These are phyloP conservation scores for Micronisus gabar DNA, from an alignment of 2,113 vertebrate species.

Conservation along the genomic window DNA sequence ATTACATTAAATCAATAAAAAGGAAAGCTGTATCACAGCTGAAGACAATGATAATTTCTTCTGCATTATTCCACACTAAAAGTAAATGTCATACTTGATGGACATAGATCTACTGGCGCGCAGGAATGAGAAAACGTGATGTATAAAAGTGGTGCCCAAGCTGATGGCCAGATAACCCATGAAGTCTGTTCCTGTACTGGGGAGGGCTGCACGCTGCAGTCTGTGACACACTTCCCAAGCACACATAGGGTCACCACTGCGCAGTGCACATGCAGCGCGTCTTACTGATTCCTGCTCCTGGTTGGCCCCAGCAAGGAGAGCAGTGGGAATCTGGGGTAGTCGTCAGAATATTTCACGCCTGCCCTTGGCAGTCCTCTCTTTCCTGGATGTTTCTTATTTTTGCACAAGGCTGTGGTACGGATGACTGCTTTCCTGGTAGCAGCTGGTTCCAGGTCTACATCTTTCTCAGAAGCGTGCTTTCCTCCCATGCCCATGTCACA, in stretches of 20 bases:
- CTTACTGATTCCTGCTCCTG: background rate
- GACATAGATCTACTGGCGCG: background rate
- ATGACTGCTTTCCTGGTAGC: background rate
- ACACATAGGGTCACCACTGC: background rate
- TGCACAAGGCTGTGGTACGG: background rate
- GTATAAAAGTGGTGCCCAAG: background rate
- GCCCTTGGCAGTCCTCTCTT: background rate
- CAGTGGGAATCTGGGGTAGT: background rate
- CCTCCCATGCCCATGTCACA: background rate
- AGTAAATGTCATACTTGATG: background rate
- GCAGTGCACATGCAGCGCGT: background rate
- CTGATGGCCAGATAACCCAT: background rate
- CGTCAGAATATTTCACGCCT: background rate
- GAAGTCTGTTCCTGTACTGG: background rate
- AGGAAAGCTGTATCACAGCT: background rate
- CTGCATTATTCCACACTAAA: background rate
- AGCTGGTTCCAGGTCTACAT: background rate
- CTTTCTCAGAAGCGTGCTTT: background rate
- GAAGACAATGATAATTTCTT: background rate
- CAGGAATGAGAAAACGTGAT: background rate
- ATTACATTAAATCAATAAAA: background rate
- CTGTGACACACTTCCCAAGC: background rate
- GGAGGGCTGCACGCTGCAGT: background rate
- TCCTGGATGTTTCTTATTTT: background rate
- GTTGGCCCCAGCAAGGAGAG: background rate